Conservation (phyloP, 2,888 invertebrate species). For the Mylabris sibirica region DNA sequence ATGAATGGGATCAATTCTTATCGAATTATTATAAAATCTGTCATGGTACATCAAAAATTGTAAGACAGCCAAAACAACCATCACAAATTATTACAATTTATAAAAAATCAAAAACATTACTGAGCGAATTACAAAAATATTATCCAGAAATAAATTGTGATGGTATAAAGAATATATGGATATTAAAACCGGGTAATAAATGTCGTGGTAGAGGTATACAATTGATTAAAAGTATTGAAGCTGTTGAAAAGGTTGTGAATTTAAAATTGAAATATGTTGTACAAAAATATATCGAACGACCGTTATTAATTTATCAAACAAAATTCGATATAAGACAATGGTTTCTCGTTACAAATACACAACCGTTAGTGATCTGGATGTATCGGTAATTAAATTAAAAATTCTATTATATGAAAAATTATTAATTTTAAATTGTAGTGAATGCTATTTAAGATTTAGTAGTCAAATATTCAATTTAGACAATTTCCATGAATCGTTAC, state of each 20-base stretch:
- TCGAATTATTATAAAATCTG: slow-evolving; percentile 74
- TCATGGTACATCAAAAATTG: slow-evolving; percentile 65
- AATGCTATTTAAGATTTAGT: slow-evolving; percentile 92
- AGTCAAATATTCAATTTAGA: slow-evolving; percentile 86
- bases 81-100: slow-evolving; percentile 35
- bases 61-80: slow-evolving; percentile 38
- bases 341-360: slow-evolving; percentile 91
- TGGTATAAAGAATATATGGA: slow-evolving; percentile 91
- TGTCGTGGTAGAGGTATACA: slow-evolving; percentile 91
- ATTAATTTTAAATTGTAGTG: slow-evolving; percentile 63
- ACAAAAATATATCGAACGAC: slow-evolving; percentile 96
- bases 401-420: background rate
- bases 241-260: slow-evolving; percentile 76
- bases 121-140: slow-evolving; percentile 72
- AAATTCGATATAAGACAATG: slow-evolving; percentile 96
- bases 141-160: slow-evolving; percentile 88
- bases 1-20: slow-evolving; percentile 90
- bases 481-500: slow-evolving; percentile 91
- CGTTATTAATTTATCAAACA: slow-evolving; percentile 85
- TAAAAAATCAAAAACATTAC: slow-evolving; percentile 66
- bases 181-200: slow-evolving; percentile 93
- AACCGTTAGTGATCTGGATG: slow-evolving; percentile 91
- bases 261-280: slow-evolving; percentile 85
- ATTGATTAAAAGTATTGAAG: slow-evolving; percentile 84
- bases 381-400: slow-evolving; percentile 71